Percentiles rank a stretch among this genome's conserved stretches.
Evolutionary conservation across 2,888 invertebrate species (phyloP).

Genomic region (Drosophila sordidapex): DNA sequence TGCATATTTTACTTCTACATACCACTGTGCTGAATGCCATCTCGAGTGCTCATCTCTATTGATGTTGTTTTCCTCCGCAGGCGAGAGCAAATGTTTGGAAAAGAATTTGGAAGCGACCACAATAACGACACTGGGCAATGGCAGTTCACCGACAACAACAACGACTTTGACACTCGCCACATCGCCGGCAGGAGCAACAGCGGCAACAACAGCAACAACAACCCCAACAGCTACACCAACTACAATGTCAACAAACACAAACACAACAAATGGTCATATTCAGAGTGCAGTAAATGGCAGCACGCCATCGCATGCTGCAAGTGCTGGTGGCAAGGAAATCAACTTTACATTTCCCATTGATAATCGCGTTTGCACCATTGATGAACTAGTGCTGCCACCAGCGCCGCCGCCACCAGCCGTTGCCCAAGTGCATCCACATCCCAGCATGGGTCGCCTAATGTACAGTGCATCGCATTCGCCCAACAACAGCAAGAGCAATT

Average conservation of each 20-base stretch:
- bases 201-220: constrained; percentile 18
- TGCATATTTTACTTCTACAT: not conserved
- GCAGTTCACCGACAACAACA: constrained; percentile 73
- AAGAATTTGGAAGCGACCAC: constrained; percentile 81
- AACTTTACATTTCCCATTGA: constrained; percentile 87
- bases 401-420: constrained; percentile 76
- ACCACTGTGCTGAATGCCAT: not conserved
- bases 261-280: constrained; percentile 50
- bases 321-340: constrained; percentile 84
- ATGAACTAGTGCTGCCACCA: constrained; percentile 83
- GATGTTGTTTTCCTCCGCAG: constrained; percentile 55
- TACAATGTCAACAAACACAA: constrained; percentile 20
- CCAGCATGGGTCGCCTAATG: constrained; percentile 66
- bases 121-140: constrained; percentile 69
- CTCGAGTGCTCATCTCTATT: constrained; percentile 4
- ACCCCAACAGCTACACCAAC: constrained; percentile 5
- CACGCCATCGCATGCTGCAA: constrained; percentile 33
- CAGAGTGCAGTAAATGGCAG: constrained; percentile 60
- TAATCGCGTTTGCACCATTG: constrained; percentile 85
- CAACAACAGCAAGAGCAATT: constrained; percentile 24
- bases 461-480: constrained; percentile 62
- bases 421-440: constrained; percentile 60
- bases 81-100: constrained; percentile 84
- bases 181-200: constrained; percentile 51
- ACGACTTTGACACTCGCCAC: constrained; percentile 63